Evolutionary conservation across 92 coral and sea anemone genomes (phyloP).

Genomic region (Umimayanthus kanabou): DNA sequence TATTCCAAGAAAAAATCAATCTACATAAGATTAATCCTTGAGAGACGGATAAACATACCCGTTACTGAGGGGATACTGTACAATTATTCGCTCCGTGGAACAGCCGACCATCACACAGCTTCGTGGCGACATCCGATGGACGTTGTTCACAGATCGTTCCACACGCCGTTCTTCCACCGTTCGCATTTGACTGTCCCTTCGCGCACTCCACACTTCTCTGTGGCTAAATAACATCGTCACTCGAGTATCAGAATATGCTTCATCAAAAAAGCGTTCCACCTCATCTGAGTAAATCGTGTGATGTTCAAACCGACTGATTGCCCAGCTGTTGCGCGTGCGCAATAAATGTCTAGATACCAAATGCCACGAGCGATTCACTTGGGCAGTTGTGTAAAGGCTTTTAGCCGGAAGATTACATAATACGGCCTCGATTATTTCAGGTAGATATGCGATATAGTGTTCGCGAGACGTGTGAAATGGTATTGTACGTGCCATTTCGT

Average conservation of each 20-base stretch:
- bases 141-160: slow-evolving; percentile 72
- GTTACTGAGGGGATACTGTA: slow-evolving; percentile 55
- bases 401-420: slow-evolving; percentile 82
- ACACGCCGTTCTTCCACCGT: slow-evolving; percentile 80
- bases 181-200: slow-evolving; percentile 74
- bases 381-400: slow-evolving; percentile 77
- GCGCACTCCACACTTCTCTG: slow-evolving; percentile 84
- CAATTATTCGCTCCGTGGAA: slow-evolving; percentile 89
- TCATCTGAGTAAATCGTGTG: slow-evolving; percentile 65
- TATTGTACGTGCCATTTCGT: slow-evolving; percentile 30
- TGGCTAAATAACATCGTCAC: slow-evolving; percentile 81
- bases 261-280: slow-evolving; percentile 60
- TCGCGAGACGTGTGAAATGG: slow-evolving; percentile 16
- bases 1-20: too few relatives aligned
- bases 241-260: slow-evolving; percentile 62
- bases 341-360: slow-evolving; percentile 72
- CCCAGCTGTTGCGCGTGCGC: slow-evolving; percentile 75
- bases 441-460: slow-evolving; percentile 68
- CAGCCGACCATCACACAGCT: slow-evolving; percentile 82
- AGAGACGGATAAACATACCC: slow-evolving; percentile 4
- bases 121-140: slow-evolving; percentile 68
- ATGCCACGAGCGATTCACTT: slow-evolving; percentile 87
- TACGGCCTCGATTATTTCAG: slow-evolving; percentile 86
- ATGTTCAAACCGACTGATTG: slow-evolving; percentile 68
- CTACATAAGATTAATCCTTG: background rate